Evolutionary conservation across 2,797 vertebrate species (phyloP), one percentile per base, ranked within the genome.

Genomic region (Buphagus erythrorhynchus): DNA sequence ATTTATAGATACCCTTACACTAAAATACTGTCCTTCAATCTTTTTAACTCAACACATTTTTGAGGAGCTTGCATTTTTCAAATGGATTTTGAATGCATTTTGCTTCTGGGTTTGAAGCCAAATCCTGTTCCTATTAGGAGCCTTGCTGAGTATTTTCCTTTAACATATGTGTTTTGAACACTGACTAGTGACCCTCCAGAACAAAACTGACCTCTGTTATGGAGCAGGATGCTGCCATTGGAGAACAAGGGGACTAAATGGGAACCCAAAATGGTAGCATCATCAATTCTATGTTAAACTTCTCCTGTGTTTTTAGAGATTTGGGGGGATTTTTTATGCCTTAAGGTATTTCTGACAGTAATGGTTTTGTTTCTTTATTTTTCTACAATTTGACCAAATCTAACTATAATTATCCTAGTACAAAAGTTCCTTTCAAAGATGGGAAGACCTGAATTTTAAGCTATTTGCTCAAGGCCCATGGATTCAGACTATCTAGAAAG

Each of bases 271-370:
- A 80, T 33, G 25, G 10, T 61, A 13, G 29, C 35, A 54, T 45
- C 6, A 40, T 35, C 25, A 66, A 6, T 85, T 76, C 51, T 51
- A 2, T 20, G 22, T 61, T 40, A 51, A 22, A 24, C 4, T 1
- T 35, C 10, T 65, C 14, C 21, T 51, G 12, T 21, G 14, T 1
- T 15, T 82, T 94, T 63, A 62, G 29, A 38, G 19, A 10, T 42
- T 31, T 38, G 8, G 1, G 1, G 0, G 0, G 0, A 2, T 1
- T n/a, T 16, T 13, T 38, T 8, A 25, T 33, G 4, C 26, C 9
- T 65, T 57, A 58, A 48, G 16, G 13, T 46, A 76, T 69, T 88
- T 79, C 31, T 74, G 16, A 52, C 4, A 58, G 12, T 17, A 80
- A n/a, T 33, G 12, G 11, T 40, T 71, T 58, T 16, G 26, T 46